These are phyloP conservation scores for Danio jaintianensis DNA, from an alignment of 2,797 vertebrate species.

Conservation along the genomic window DNA sequence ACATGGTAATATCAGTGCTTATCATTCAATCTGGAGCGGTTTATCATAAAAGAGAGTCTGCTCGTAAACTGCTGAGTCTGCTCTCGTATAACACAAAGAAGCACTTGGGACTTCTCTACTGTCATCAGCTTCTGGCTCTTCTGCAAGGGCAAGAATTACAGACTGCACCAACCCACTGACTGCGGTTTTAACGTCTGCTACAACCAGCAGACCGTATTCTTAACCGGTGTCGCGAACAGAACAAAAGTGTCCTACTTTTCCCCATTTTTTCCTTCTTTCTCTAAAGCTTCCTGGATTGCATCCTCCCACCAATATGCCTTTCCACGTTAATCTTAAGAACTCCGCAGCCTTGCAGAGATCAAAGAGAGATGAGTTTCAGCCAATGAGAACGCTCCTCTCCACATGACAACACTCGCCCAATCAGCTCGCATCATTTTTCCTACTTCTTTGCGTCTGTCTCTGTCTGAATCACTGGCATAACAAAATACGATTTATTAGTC, in stretches of 20 bases:
- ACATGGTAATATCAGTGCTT: conserved; percentile 48
- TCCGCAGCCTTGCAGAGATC: conserved; percentile 59
- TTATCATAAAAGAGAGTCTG: conserved; percentile 29
- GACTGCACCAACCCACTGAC: conserved; percentile 53
- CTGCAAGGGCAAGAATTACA: conserved; percentile 60
- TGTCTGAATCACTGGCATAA: conserved; percentile 43
- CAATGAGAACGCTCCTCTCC: conserved; percentile 45
- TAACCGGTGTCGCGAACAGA: conserved; percentile 59
- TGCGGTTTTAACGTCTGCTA: conserved; percentile 60
- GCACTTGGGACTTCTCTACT: conserved; percentile 48
- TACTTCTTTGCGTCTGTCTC: conserved; percentile 14
- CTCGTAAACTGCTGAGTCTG: conserved; percentile 55
- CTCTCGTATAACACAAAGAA: conserved; percentile 49
- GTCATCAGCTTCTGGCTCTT: conserved; percentile 62
- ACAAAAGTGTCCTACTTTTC: conserved; percentile 67
- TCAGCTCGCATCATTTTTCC: conserved; percentile 20
- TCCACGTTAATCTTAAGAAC: conserved; percentile 58
- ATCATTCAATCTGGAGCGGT: conserved; percentile 43
- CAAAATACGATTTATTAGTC: conserved; percentile 39
- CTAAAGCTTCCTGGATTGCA: conserved; percentile 36
- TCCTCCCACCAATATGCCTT: conserved; percentile 41
- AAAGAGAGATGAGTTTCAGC: conserved; percentile 55
- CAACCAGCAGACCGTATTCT: conserved; percentile 56
- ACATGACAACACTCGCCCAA: conserved; percentile 56
- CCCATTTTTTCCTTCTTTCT: conserved; percentile 38